Evolutionary conservation across 2,888 invertebrate genomes (phyloP).

Genomic region (Drosophila bunnanda): DNA sequence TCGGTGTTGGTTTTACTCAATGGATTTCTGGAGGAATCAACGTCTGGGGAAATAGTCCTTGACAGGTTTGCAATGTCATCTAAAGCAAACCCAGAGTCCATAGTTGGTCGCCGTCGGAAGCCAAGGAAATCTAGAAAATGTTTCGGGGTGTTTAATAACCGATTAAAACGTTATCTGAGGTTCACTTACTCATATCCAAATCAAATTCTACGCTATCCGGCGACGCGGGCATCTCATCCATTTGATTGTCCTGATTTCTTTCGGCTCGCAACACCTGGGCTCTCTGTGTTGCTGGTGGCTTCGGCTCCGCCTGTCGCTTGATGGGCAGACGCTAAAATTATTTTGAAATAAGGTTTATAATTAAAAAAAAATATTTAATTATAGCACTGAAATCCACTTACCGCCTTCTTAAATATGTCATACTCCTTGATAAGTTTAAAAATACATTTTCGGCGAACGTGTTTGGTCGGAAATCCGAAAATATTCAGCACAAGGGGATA

Average conservation of each 20-base stretch:
- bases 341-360: neutral
- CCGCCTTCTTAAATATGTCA: constrained; percentile 70
- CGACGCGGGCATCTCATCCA: neutral
- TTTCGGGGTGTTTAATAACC: neutral
- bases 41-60: constrained; percentile 4
- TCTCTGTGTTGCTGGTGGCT: neutral
- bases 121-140: constrained; percentile 58
- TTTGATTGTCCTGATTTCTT: neutral
- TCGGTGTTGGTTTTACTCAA: neutral
- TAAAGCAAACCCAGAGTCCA: constrained; percentile 60
- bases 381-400: constrained; percentile 51
- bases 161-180: neutral
- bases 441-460: constrained; percentile 23
- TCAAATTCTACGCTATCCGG: constrained; percentile 56
- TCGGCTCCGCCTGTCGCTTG: constrained; percentile 28
- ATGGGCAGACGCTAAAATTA: constrained; percentile 46
- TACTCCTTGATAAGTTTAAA: constrained; percentile 65
- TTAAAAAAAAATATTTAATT: too few species aligned
- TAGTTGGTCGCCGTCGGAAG: constrained; percentile 55
- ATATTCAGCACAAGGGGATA: constrained; percentile 48
- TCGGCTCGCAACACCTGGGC: neutral
- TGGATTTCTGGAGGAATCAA: neutral
- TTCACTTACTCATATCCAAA: constrained; percentile 42
- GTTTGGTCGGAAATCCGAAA: constrained; percentile 36
- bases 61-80: constrained; percentile 48